A percentile compares a stretch with the other conserved stretches of the same genome.
phyloP scores from a whole-genome alignment of 2,888 invertebrate species.

The Drosophila birchii region DNA sequence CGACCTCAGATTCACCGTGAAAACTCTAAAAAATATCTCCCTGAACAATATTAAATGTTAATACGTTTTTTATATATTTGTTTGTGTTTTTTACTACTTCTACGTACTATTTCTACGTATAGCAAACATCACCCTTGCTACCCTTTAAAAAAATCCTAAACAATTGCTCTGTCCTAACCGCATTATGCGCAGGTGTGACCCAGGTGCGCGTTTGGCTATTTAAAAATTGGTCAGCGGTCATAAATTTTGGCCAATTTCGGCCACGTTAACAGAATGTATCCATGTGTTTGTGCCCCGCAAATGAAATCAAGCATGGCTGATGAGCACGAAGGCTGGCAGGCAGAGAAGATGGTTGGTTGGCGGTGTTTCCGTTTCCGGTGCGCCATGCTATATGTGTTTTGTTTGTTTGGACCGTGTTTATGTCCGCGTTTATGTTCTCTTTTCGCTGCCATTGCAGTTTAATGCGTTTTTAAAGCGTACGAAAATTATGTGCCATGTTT shows the following conservation, averaged over 20 bases:
- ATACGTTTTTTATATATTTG: too few species aligned
- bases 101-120: too few species aligned
- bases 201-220: constrained; percentile 78
- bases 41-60: too few species aligned
- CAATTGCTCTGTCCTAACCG: constrained; percentile 51
- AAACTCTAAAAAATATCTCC: too few species aligned
- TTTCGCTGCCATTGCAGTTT: constrained; percentile 58
- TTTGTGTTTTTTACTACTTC: too few species aligned
- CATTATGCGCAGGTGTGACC: constrained; percentile 79
- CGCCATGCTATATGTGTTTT: not conserved
- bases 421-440: constrained; percentile 38
- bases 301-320: constrained; percentile 54
- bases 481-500: constrained; percentile 48
- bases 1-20: too few species aligned
- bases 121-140: not conserved
- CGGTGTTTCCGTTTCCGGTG: constrained; percentile 17
- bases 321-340: constrained; percentile 15
- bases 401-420: constrained; percentile 24
- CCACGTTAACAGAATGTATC: constrained; percentile 34
- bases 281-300: constrained; percentile 17
- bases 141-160: constrained; percentile 12
- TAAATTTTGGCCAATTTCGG: constrained; percentile 58
- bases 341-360: constrained; percentile 1
- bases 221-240: constrained; percentile 78
- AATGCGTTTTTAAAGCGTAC: constrained; percentile 63